Base-by-base conservation (phyloP, 1,140 invertebrate genomes). In the Wiebesia pumilae region DNA sequence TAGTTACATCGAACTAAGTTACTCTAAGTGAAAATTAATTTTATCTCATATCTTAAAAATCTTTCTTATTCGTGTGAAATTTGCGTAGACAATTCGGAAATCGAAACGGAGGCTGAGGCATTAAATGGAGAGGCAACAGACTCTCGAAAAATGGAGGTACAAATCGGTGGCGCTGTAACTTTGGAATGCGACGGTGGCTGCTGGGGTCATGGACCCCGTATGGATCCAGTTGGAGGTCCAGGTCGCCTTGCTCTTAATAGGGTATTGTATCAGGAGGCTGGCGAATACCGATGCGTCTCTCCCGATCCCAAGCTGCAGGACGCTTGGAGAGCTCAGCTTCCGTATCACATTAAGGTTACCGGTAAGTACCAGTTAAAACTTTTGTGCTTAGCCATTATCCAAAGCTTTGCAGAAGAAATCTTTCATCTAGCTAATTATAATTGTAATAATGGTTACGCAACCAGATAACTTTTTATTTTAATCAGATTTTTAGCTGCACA, bases 101-200 rank as follows among this genome's bases (percentile, higher is more conserved):
- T 92, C 90, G 96, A 96, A 91, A 94, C 92, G 27, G 93, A 93
- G 87, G 92, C 92, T 27, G 93, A 93, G 73, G 93, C 92, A n/a
- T 86, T 93, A 71, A 94, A 94, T 83, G 94, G 93, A 3, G 93
- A 94, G 75, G 90, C 93, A 27, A 94, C 95, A 62, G 95, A 96
- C 84, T 93, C 95, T 21, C 93, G 94, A 30, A 95, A 96, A 90
- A 94, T 97, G 87, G 97, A 98, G 89, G 97, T 97, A 24, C 96
- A 96, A 71, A 94, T 98, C 33, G 97, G 97, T 43, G 97, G 97
- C 19, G 97, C 97, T 65, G 97, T 98, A 7, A 97, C 97, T 79
- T 94, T 98, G 27, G 96, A 97, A 89, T 98, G 97, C 93, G 97
- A 97, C 78, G 96, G 93, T 2, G 94, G 94, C 30, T 95, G 94